phyloP scores from a whole-genome alignment of 2,797 vertebrate genomes.

The Chelmon rostratus region DNA sequence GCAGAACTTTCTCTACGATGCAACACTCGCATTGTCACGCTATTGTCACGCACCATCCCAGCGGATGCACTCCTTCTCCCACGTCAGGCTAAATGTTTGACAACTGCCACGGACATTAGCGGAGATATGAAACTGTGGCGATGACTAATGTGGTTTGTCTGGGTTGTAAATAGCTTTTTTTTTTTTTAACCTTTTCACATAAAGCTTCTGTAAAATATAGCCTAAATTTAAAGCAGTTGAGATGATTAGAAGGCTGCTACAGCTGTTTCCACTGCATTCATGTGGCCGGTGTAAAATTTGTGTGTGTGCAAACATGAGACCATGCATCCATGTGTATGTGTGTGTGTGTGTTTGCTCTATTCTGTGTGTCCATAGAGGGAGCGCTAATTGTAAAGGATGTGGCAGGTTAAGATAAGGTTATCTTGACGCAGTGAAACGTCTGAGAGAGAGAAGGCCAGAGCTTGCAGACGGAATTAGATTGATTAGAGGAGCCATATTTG shows the following conservation, averaged over 20 bases:
- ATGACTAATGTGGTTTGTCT: background rate
- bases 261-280: conserved; percentile 19
- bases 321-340: conserved; percentile 39
- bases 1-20: conserved; percentile 29
- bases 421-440: conserved; percentile 87
- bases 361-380: conserved; percentile 67
- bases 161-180: background rate
- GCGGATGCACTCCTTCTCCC: conserved; percentile 52
- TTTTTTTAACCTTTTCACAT: background rate
- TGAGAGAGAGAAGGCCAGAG: conserved; percentile 76
- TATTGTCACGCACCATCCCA: conserved; percentile 55
- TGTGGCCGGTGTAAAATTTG: conserved; percentile 14
- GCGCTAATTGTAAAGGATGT: conserved; percentile 95
- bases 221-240: background rate
- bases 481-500: conserved; percentile 82
- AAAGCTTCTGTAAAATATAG: conserved; percentile 1
- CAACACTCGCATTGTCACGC: conserved; percentile 42
- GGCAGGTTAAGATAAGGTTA: conserved; percentile 98
- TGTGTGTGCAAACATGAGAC: conserved; percentile 24
- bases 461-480: conserved; percentile 82
- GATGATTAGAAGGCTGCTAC: background rate
- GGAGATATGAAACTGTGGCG: conserved; percentile 5
- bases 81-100: conserved; percentile 35
- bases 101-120: conserved; percentile 34
- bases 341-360: conserved; percentile 46